These are phyloP conservation scores for chimpanzee (Pan troglodytes) DNA, from an alignment of 2,113 vertebrate genomes.

Conservation along the genomic window NHGRI_mPanTro3-v2.1_pri NC_072419.2:48895001-48895500, in stretches of 20 bases:
- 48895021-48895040: slow-evolving; percentile 38
- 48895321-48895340: not conserved
- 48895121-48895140: not conserved
- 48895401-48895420: not conserved
- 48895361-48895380: not conserved
- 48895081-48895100: slow-evolving; percentile 18
- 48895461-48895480: not conserved
- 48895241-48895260: not conserved
- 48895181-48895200: not conserved
- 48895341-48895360: not conserved
- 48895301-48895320: not conserved
- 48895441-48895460: not conserved
- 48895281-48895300: slow-evolving; percentile 24
- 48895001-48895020: slow-evolving; percentile 6
- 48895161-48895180: not conserved
- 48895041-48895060: slow-evolving; percentile 23
- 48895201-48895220: not conserved
- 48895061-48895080: slow-evolving; percentile 44
- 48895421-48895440: not conserved
- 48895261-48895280: not conserved
- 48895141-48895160: not conserved
- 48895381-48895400: not conserved
- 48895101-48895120: not conserved
- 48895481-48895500: not conserved
- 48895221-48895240: not conserved